These are phyloP conservation scores for Danaus plexippus DNA, from an alignment of 1,140 invertebrate genomes.

Conservation along the genomic window DNA sequence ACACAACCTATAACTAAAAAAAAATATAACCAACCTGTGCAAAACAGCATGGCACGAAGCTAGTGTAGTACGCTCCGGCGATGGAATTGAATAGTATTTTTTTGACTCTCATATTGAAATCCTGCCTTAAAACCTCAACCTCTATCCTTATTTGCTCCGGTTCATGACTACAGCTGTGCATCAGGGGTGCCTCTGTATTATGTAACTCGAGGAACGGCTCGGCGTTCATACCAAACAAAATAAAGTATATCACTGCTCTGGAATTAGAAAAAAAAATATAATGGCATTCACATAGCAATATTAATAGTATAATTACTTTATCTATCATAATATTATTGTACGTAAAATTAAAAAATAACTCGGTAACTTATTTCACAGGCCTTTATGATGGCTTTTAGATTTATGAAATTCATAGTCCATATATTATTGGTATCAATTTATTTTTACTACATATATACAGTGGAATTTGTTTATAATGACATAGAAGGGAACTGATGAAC, in stretches of 20 bases:
- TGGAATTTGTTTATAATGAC: no score
- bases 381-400: no score
- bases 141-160: conserved; percentile 84
- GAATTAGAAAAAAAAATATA: conserved; percentile 25
- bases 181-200: conserved; percentile 61
- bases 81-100: conserved; percentile 92
- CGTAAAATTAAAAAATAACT: no score
- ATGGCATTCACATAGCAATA: conserved; percentile 5
- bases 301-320: conserved; percentile 2
- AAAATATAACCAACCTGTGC: conserved; percentile 75
- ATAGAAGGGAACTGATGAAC: no score
- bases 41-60: conserved; percentile 92
- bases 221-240: conserved; percentile 85
- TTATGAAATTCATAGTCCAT: no score
- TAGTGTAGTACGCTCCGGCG: conserved; percentile 91
- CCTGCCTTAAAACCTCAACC: conserved; percentile 85
- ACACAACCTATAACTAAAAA: no score
- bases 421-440: no score
- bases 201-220: conserved; percentile 80
- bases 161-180: conserved; percentile 81
- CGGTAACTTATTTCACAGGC: no score
- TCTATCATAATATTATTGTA: no score
- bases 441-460: no score
- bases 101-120: conserved; percentile 92
- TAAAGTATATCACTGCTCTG: conserved; percentile 86